A percentile compares a stretch with the other conserved stretches of the same genome.
Conservation (phyloP, 35 echinoderm and acorn worm genomes). For the Chiridota heheva region DNA sequence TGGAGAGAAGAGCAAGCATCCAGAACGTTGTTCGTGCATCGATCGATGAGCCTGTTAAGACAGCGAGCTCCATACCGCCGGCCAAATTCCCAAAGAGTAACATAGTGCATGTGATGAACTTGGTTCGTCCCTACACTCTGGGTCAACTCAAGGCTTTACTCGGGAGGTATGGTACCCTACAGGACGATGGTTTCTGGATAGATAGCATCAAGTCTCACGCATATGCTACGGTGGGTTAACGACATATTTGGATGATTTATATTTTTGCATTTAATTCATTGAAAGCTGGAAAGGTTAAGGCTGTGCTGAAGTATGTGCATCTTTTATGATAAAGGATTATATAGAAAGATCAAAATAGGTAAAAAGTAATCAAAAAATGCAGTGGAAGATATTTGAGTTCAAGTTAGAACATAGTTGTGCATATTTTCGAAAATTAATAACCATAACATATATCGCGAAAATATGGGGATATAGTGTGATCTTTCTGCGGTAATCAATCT, state of each 20-base stretch:
- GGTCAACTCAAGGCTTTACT: slow-evolving; percentile 85
- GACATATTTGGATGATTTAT: neutral
- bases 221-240: slow-evolving; percentile 71
- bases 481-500: no score
- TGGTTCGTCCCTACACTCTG: slow-evolving; percentile 87
- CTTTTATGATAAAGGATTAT: neutral
- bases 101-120: slow-evolving; percentile 71
- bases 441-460: no score
- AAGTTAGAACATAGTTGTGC: no score
- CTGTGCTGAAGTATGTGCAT: neutral
- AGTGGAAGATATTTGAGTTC: no score
- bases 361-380: no score
- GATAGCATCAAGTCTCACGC: slow-evolving; percentile 97
- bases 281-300: no score
- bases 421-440: no score
- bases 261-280: no score
- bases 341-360: no score
- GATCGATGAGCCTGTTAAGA: slow-evolving; percentile 86
- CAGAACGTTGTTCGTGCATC: slow-evolving; percentile 59
- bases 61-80: slow-evolving; percentile 6
- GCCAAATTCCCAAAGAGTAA: slow-evolving; percentile 49
- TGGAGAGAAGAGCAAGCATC: slow-evolving; percentile 29
- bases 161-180: slow-evolving; percentile 61
- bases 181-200: slow-evolving; percentile 90
- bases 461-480: no score